phyloP scores from a whole-genome alignment of 2,113 vertebrate genomes.

The Pachypanchax playfairii region DNA sequence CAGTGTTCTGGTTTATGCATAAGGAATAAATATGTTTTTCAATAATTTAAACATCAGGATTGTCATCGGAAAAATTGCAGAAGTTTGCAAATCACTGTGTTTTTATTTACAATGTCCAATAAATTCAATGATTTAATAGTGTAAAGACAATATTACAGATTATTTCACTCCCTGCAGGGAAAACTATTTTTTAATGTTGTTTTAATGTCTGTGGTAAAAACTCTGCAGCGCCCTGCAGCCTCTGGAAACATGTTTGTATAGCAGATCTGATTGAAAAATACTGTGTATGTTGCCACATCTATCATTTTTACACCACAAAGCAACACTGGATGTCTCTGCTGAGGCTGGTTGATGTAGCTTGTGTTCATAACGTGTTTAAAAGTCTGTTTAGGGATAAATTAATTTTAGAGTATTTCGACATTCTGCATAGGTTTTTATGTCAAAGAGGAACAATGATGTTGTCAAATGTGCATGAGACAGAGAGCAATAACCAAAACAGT shows the following conservation, averaged over 20 bases:
- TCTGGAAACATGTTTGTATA: conserved; percentile 61
- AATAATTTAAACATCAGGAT: conserved; percentile 7
- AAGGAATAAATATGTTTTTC: conserved; percentile 17
- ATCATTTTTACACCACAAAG: conserved; percentile 62
- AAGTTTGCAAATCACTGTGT: background rate
- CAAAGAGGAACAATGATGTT: too few relatives aligned
- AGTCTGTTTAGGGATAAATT: conserved; percentile 61
- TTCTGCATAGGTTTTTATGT: conserved; percentile 42
- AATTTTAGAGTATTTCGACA: conserved; percentile 69
- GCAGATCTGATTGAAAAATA: conserved; percentile 60
- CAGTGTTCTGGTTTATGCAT: background rate
- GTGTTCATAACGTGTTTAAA: conserved; percentile 70
- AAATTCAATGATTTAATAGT: too few relatives aligned
- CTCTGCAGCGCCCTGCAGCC: conserved; percentile 7
- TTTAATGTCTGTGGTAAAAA: conserved; percentile 38
- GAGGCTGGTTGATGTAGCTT: conserved; percentile 57
- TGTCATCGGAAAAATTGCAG: background rate
- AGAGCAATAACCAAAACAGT: too few relatives aligned
- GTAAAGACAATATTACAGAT: background rate
- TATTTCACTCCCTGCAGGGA: conserved; percentile 13
- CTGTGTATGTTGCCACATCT: conserved; percentile 49
- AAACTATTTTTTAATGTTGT: conserved; percentile 16
- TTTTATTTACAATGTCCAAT: too few relatives aligned
- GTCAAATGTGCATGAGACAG: too few relatives aligned
- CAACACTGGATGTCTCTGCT: conserved; percentile 47